Evolutionary conservation across 2,797 vertebrate genomes (phyloP), one percentile per base, ranked within the genome.

Genomic region (Phrynocephalus forsythii): DNA sequence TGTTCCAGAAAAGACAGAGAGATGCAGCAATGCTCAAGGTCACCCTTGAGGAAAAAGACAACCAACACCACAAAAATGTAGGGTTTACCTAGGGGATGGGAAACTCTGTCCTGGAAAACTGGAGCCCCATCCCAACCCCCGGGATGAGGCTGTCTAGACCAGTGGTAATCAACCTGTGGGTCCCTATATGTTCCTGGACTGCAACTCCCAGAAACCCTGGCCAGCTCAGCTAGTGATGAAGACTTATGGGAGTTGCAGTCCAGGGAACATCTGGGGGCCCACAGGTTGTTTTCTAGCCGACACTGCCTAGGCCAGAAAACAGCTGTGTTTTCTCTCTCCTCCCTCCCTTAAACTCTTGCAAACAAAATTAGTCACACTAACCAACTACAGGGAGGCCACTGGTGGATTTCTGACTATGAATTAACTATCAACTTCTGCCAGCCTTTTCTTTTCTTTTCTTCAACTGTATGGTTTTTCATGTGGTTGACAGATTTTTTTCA

Each of bases 1-100:
- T 24, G 48, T 82, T 88, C 82, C 87, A 88, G 69, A 44, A 68
- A 48, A 88, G 33, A 28, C 24, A n/a, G 38, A 63, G 56, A 38
- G 71, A 56, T 82, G 71, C 78, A 76, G 83, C 87, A 71, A 88
- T 44, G 44, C n/a, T 48, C 78, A 88, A 88, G 77, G 87, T 88
- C 83, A 81, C 60, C 77, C 52, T 85, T 78, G 18, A 88, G 78
- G 87, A 81, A 85, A 85, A 3, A 28, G 22, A 60, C 56, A 38
- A 82, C n/a, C 75, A 82, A 20, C 75, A 82, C 44, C 18, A 56
- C 52, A 56, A 56, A 50, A 85, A 88, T 85, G 22, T 56, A 76
- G 72, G 44, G 60, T 83, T 85, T 52, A 67, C 48, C 78, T 81
- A 67, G 38, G 60, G 30, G 75, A 56, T 18, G 44, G 44, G 24